Evolutionary conservation across 2,888 invertebrate species (phyloP).

Genomic region (Macrosoma leucophasiata): DNA sequence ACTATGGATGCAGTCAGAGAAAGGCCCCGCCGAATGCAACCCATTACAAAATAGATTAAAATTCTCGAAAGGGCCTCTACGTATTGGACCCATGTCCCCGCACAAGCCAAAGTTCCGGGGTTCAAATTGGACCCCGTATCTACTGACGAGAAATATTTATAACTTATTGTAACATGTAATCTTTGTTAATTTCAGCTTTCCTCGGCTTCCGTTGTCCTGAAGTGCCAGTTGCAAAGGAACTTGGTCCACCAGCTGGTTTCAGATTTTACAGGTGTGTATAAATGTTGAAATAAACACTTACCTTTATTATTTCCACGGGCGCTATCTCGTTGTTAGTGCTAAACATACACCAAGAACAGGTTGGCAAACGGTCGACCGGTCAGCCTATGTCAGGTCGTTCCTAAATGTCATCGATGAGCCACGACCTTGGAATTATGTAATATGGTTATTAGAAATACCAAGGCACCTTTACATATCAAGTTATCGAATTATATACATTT

Average conservation of each 20-base stretch:
- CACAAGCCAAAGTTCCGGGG: too few relatives aligned
- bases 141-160: too few relatives aligned
- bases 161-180: too few relatives aligned
- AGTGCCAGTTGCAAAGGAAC: conserved; percentile 57
- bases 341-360: conserved; percentile 41
- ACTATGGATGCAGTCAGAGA: too few relatives aligned
- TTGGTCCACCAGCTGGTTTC: conserved; percentile 59
- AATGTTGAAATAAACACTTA: conserved; percentile 4
- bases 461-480: conserved; percentile 44
- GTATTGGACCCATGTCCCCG: too few relatives aligned
- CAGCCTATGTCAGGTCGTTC: conserved; percentile 39
- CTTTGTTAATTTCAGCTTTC: conserved; percentile 81
- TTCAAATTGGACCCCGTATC: too few relatives aligned
- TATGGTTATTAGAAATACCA: conserved; percentile 56
- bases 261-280: conserved; percentile 58
- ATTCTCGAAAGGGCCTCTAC: too few relatives aligned
- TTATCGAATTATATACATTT: conserved; percentile 26
- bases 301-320: conserved; percentile 11
- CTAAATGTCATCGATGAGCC: conserved; percentile 65
- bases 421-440: conserved; percentile 64
- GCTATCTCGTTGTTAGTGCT: conserved; percentile 27
- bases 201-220: conserved; percentile 88
- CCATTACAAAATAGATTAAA: too few relatives aligned
- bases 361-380: conserved; percentile 62
- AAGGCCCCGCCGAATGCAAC: too few relatives aligned